Evolutionary conservation across 2,113 vertebrate genomes (phyloP).

Genomic region (Pangasianodon gigas): DNA sequence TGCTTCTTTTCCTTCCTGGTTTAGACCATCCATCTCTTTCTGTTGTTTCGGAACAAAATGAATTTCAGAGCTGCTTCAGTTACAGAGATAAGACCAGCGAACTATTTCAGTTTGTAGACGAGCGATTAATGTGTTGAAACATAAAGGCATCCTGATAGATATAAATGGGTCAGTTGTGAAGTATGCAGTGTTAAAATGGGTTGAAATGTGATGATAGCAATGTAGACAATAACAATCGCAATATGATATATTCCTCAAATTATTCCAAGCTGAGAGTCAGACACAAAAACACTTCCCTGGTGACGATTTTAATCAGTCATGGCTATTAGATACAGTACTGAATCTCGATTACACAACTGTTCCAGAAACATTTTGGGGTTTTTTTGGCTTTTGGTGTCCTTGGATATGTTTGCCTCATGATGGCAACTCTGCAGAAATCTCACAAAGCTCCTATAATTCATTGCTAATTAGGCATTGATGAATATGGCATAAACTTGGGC

Average conservation of each 20-base stretch:
- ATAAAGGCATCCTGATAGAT: not conserved
- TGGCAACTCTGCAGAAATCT: constrained; percentile 15
- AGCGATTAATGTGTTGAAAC: not conserved
- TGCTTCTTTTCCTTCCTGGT: not conserved
- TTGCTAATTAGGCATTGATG: constrained; percentile 29
- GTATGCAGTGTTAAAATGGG: not conserved
- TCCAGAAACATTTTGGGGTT: not conserved
- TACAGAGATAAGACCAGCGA: constrained; percentile 28
- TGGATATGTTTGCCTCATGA: not conserved
- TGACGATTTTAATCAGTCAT: constrained; percentile 25
- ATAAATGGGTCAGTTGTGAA: not conserved
- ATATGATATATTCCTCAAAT: not conserved
- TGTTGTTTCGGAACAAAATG: not conserved
- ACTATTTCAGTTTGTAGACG: not conserved
- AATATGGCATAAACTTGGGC: constrained; percentile 25
- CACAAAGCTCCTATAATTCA: constrained; percentile 6
- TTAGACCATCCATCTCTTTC: constrained; percentile 27
- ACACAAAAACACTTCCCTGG: not conserved
- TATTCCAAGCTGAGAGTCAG: not conserved
- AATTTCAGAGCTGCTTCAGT: constrained; percentile 1
- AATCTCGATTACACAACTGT: constrained; percentile 3
- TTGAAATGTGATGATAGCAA: not conserved
- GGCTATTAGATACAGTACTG: constrained; percentile 6
- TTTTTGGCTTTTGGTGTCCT: not conserved
- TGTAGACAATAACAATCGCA: not conserved